phyloP scores from a whole-genome alignment of 2,113 vertebrate species.

The Eidolon helvum region DNA sequence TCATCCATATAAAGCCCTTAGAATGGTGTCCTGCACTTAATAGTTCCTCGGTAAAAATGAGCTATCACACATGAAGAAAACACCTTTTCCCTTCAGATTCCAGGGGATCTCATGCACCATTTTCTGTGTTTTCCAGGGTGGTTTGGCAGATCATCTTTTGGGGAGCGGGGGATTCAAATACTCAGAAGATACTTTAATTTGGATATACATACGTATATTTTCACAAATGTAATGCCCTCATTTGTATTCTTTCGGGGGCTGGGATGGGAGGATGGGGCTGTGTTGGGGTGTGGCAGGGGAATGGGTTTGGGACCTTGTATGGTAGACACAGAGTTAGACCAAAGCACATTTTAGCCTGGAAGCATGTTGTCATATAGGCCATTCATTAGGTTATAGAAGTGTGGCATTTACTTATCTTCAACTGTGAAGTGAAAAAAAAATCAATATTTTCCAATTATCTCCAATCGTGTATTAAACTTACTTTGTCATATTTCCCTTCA shows the following conservation, averaged over 20 bases:
- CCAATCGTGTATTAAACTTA: slow-evolving; percentile 41
- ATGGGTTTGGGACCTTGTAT: not conserved
- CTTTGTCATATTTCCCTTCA: slow-evolving; percentile 43
- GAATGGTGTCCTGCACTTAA: not conserved
- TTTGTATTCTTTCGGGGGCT: not conserved
- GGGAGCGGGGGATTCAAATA: not conserved
- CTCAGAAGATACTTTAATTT: not conserved
- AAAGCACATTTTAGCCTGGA: slow-evolving; percentile 2
- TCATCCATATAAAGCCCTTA: not conserved
- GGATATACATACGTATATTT: not conserved
- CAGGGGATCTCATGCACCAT: not conserved
- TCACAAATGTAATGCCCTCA: not conserved
- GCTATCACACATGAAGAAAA: not conserved
- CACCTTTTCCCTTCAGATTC: not conserved
- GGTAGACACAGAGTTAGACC: not conserved
- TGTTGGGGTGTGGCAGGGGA: not conserved
- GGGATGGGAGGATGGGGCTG: too few species aligned
- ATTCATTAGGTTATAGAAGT: slow-evolving; percentile 29
- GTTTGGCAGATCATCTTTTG: not conserved
- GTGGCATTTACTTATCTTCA: slow-evolving; percentile 43
- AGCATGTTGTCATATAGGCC: not conserved
- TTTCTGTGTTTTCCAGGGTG: not conserved
- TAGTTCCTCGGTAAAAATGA: not conserved
- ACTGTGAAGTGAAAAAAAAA: slow-evolving; percentile 62
- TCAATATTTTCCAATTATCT: slow-evolving; percentile 65